Evolutionary conservation across 2,888 invertebrate genomes (phyloP), one percentile per base, ranked within the genome.

Genomic region (Sarcophaga caerulescens): DNA sequence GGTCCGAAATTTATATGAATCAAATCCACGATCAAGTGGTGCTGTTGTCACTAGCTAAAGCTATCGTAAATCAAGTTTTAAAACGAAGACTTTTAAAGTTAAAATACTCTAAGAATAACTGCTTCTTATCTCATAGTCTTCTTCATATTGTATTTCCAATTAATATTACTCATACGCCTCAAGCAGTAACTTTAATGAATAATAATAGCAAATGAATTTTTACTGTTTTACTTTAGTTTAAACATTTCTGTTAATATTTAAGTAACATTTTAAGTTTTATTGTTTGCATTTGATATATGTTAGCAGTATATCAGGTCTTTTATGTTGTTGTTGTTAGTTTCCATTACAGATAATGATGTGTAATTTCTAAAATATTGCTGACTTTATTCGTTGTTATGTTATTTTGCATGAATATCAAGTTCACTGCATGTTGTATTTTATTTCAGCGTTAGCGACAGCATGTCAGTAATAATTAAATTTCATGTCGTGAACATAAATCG

Each of bases 401-500:
- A 21, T 44, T 8, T 1, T 45, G 4, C 23, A 21, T 73, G 10
- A 68, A 35, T 81, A 74, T 68, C 21, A 79, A 59, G 63, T 63
- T 63, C 23, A 79, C 62, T 60, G 17, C 14, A 25, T 75, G 19
- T 52, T 60, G 63, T 57, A 73, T 14, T 57, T 62, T 68, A 19
- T 57, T 52, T 57, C 62, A 63, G 44, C 63, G 45, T 17, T 80
- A 80, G 47, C 60, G 78, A 69, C 77, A 85, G 52, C 73, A 69
- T 35, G 74, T 81, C 69, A 83, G 77, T 65, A 77, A 57, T 85
- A 83, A 83, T 83, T 80, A 77, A 83, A 74, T 85, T 85, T 82
- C 81, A 85, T 82, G 82, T 75, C 68, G 66, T 57, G 66, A 79
- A 60, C 78, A 79, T 73, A 80, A 75, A 70, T 45, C 57, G n/a